Evolutionary conservation across 2,797 vertebrate genomes (phyloP).

Genomic region (Melanogrammus aeglefinus): DNA sequence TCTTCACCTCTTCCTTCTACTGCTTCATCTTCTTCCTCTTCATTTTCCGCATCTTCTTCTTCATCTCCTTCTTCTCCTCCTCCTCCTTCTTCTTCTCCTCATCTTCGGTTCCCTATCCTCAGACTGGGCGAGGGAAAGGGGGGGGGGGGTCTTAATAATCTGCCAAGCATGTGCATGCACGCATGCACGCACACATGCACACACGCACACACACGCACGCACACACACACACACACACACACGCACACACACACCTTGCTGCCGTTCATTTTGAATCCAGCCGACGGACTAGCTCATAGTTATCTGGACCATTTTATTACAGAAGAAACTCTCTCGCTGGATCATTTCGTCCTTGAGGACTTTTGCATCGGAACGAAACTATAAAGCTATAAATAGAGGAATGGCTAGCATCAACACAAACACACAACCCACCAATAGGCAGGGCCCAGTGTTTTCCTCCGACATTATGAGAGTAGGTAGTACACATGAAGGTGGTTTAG

Average conservation of each 20-base stretch:
- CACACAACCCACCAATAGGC: too few species aligned
- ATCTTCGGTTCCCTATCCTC: too few species aligned
- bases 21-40: slow-evolving; percentile 10
- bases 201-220: background rate
- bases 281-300: background rate
- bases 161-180: background rate
- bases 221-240: background rate
- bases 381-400: too few species aligned
- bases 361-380: too few species aligned
- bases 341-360: too few species aligned
- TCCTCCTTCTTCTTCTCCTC: too few species aligned
- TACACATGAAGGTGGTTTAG: background rate
- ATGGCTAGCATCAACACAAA: too few species aligned
- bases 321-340: too few species aligned
- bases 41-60: too few species aligned
- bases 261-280: background rate
- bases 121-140: too few species aligned
- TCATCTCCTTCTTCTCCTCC: background rate
- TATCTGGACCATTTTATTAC: background rate
- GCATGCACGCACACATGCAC: background rate
- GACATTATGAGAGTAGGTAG: too few species aligned
- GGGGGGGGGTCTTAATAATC: background rate
- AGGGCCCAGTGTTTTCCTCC: too few species aligned
- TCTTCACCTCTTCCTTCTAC: slow-evolving; percentile 30
- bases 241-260: background rate